A percentile compares a stretch with the other conserved stretches of the same genome.
Conservation (phyloP, 2,797 vertebrate genomes). For the Echeneis naucrates region DNA sequence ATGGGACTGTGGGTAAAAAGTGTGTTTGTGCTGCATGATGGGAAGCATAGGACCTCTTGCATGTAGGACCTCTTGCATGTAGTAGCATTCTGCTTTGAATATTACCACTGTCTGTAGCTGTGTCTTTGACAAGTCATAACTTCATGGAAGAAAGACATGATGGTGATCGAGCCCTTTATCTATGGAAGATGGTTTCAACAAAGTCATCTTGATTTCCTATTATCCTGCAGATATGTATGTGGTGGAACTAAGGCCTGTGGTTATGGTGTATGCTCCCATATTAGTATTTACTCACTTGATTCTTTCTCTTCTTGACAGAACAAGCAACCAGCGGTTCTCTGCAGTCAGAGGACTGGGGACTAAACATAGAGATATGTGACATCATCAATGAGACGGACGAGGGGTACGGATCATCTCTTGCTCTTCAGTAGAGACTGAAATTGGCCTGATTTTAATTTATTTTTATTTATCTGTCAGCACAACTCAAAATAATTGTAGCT, state of each 20-base stretch:
- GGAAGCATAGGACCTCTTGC: too few relatives aligned
- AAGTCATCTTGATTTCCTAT: background rate
- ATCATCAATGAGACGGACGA: conserved; percentile 98
- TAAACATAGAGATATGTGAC: conserved; percentile 99
- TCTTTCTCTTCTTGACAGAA: conserved; percentile 81
- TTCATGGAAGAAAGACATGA: too few relatives aligned
- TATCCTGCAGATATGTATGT: background rate
- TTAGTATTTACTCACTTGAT: background rate
- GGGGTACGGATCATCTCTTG: conserved; percentile 83
- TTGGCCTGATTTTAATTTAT: background rate
- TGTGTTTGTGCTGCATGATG: too few relatives aligned
- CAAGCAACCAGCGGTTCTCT: conserved; percentile 89
- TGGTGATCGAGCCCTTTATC: too few relatives aligned
- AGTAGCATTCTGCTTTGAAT: too few relatives aligned
- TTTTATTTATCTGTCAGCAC: background rate
- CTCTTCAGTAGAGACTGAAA: background rate
- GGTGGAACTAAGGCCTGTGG: background rate
- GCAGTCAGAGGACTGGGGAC: conserved; percentile 93
- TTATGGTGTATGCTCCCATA: background rate
- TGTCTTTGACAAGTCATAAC: background rate
- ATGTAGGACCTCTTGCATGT: too few relatives aligned
- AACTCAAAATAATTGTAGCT: background rate
- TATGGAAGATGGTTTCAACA: too few relatives aligned
- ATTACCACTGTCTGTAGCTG: background rate
- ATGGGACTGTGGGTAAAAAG: too few relatives aligned